phyloP scores from a whole-genome alignment of 92 coral and sea anemone species.

The Desmophyllum pertusum region DNA sequence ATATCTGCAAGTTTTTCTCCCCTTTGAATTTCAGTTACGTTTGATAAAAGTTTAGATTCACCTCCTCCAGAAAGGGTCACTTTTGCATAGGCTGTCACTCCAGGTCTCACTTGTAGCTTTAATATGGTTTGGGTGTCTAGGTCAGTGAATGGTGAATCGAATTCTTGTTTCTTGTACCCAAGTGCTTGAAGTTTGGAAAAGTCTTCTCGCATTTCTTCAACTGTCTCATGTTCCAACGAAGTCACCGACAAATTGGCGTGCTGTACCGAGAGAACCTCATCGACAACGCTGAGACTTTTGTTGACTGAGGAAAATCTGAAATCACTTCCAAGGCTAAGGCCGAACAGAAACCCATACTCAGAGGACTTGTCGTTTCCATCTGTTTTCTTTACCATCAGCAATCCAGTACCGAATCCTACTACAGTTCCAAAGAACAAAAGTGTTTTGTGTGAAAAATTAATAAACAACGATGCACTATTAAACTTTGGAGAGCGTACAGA shows the following conservation, averaged over 20 bases:
- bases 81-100: constrained; percentile 16
- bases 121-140: constrained; percentile 14
- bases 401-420: constrained; percentile 9
- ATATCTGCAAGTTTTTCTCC: neutral
- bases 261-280: constrained; percentile 13
- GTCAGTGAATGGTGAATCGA: neutral
- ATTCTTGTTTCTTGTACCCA: neutral
- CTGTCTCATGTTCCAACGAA: neutral
- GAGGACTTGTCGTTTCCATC: neutral
- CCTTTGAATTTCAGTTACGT: constrained; percentile 22
- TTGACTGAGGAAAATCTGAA: constrained; percentile 14
- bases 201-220: constrained; percentile 6
- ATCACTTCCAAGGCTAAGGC: constrained; percentile 7
- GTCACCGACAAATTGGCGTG: constrained; percentile 17
- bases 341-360: constrained; percentile 19
- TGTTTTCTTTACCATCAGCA: constrained; percentile 17
- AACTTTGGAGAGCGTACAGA: constrained; percentile 13
- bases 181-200: neutral
- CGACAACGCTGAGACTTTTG: constrained; percentile 18
- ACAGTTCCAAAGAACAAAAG: neutral
- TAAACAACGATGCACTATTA: neutral
- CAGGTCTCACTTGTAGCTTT: neutral
- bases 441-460: neutral
- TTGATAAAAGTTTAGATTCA: neutral
- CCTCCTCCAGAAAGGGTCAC: neutral